Percentiles rank a stretch among this genome's conserved stretches.
phyloP scores from a whole-genome alignment of 2,797 vertebrate species.

The Anguilla obscura region DNA sequence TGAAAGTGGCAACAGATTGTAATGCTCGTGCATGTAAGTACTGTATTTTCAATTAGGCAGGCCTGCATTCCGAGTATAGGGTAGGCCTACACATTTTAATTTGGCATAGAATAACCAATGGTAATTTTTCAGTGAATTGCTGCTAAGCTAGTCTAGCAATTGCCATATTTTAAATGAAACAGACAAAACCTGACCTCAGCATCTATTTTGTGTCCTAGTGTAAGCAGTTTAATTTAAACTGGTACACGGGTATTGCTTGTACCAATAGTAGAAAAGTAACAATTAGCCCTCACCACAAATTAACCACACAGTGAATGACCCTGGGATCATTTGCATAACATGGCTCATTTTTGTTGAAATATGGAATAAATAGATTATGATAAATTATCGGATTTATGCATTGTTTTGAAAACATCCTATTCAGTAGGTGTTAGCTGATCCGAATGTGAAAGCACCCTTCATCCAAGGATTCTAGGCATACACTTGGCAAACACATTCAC shows the following conservation, averaged over 20 bases:
- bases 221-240: not conserved
- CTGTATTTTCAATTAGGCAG: not conserved
- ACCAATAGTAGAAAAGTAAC: not conserved
- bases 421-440: not conserved
- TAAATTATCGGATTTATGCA: not conserved
- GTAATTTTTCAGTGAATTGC: not conserved
- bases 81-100: not conserved
- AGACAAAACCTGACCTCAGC: not conserved
- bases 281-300: not conserved
- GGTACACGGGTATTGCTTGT: not conserved
- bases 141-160: not conserved
- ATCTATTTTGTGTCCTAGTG: not conserved
- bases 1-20: not conserved
- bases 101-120: not conserved
- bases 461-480: not conserved
- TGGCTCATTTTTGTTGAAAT: not conserved
- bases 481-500: slow-evolving; percentile 32
- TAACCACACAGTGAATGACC: not conserved
- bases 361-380: not conserved
- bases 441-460: not conserved
- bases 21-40: not conserved
- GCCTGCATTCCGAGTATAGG: not conserved
- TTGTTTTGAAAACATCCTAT: not conserved
- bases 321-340: not conserved
- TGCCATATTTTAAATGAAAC: not conserved